Base-by-base conservation (phyloP, 2,888 invertebrate genomes). In the Gari tellinella region DNA sequence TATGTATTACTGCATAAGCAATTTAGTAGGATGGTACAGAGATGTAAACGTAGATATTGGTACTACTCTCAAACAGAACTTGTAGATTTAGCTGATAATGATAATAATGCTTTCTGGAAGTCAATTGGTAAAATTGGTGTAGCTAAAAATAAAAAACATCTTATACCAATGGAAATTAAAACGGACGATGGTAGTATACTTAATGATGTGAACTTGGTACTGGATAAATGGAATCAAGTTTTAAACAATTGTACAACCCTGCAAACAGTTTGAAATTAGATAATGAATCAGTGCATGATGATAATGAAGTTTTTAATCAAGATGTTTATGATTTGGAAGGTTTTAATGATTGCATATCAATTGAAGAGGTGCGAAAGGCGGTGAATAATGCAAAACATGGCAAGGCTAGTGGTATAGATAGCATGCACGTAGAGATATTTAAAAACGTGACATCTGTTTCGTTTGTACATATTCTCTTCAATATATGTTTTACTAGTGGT, bases 91-190 rank as follows among this genome's bases (percentile, higher is more conserved):
- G 40, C 21, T 25, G 19, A 41, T 12, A 26, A 26, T 46, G 43
- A 57, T 23, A 56, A 46, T 26, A 57, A 51, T 40, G n/a, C 52
- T 21, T 63, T 62, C 43, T 68, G 67, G 67, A 58, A 53, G 23
- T 48, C 52, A 23, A 68, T 68, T 23, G 68, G 62, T 3, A 62
- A 62, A 69, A 52, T 69, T 19, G 68, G 62, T 23, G 43, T 69
- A 31, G 66, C 52, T 21, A 8, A 43, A 37, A 25, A 41, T 19
- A 46, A 51, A 31, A 38, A 55, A 26, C 37, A 56, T 31, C 23
- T 26, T 25, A 49, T 65, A 23, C 64, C 64, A 15, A 48, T 25
- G 37, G 41, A 69, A 52, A 46, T 69, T 15, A 0, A 26, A 25
- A 38, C 49, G 23, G 52, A 63, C n/a, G 41, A 65, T 26, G 56